Evolutionary conservation across 2,797 vertebrate species (phyloP), one percentile per base, ranked within the genome.

Genomic region (Eutrigla gurnardus): DNA sequence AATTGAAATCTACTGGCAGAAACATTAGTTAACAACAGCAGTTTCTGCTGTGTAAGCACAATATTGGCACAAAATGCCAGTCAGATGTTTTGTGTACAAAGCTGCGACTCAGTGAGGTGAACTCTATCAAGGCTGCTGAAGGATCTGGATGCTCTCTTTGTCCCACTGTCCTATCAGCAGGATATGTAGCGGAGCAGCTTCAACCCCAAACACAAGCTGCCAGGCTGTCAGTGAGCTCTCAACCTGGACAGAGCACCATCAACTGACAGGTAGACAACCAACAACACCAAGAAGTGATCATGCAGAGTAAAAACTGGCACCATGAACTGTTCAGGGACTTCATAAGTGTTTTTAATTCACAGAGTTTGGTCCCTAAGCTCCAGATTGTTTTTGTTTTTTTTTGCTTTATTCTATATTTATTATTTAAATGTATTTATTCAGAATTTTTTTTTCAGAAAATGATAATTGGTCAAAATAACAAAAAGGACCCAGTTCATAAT

Each of bases 51-150:
- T 11, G 40, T 3, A 36, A 17, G 32, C 43, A 55, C 12, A 54
- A 8, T 33, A 33, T 15, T 11, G 18, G 3, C 25, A 62, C 58
- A 54, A 42, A 7, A 12, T 0, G 6, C 37, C 15, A 1, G 7
- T 11, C 10, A 11, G 61, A 50, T 45, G 9, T 18, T 46, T 25
- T 42, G 32, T 57, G 49, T 6, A 33, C 25, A 45, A 45, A 49
- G 33, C 6, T 81, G 70, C 33, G 39, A 60, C 3, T 45, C 13
- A 50, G 45, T 8, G 33, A n/a, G 36, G 4, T 13, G 33, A 37
- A 72, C 42, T 69, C 61, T 47, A 53, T 79, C 81, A 87, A 87
- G 86, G 81, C 61, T 78, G 59, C 72, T 18, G 65, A 14, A 55
- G 53, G 71, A 58, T 70, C 62, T 70, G 58, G 40, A 71, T 25